phyloP scores from a whole-genome alignment of 2,797 vertebrate species.

The Bufotes viridis region DNA sequence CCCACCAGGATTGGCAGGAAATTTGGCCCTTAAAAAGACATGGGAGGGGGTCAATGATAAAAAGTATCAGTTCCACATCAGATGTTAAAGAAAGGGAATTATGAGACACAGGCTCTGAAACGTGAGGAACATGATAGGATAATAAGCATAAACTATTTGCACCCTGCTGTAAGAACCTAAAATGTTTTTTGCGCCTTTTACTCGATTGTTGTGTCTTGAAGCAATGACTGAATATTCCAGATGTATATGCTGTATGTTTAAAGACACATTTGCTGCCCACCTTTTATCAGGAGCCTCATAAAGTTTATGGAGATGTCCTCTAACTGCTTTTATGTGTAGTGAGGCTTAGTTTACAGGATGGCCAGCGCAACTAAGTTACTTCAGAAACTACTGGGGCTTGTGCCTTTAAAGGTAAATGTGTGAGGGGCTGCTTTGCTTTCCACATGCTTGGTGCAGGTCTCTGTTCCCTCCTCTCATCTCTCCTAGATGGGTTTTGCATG shows the following conservation, averaged over 20 bases:
- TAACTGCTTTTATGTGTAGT: slow-evolving; percentile 27
- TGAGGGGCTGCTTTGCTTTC: slow-evolving; percentile 66
- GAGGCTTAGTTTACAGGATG: slow-evolving; percentile 39
- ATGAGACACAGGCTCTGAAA: background rate
- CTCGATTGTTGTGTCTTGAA: background rate
- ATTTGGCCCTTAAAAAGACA: slow-evolving; percentile 62
- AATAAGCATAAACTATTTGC: no score
- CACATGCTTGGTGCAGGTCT: slow-evolving; percentile 69
- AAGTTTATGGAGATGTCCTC: slow-evolving; percentile 47
- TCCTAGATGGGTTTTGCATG: slow-evolving; percentile 71
- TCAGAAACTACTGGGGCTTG: slow-evolving; percentile 60
- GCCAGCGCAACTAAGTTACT: background rate
- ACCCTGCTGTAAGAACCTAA: no score
- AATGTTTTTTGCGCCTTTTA: background rate
- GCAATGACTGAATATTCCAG: background rate
- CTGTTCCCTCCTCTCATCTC: slow-evolving; percentile 70
- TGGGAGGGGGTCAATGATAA: slow-evolving; percentile 32
- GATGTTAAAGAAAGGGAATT: background rate
- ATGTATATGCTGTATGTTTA: background rate
- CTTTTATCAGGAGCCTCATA: background rate
- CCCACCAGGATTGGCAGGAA: slow-evolving; percentile 63
- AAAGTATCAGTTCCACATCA: slow-evolving; percentile 18
- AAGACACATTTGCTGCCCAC: background rate
- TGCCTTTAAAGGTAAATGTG: slow-evolving; percentile 68
- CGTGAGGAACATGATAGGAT: background rate